phyloP scores from a whole-genome alignment of 2,113 vertebrate genomes.

The Cavia porcellus region DNA sequence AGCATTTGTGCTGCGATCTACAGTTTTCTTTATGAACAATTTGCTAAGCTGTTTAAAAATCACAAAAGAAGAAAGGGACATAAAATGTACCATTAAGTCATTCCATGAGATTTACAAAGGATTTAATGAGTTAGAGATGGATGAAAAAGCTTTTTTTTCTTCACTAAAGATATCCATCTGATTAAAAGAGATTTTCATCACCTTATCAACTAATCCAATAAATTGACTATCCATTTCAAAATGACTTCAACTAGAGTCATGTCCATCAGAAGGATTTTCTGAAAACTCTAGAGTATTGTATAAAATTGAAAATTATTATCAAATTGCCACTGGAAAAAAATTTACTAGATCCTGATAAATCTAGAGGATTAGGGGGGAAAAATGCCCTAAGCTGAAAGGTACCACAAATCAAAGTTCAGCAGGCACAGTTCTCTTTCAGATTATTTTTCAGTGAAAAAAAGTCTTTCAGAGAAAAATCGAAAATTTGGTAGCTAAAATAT shows the following conservation, averaged over 20 bases:
- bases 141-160: conserved; percentile 78
- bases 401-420: conserved; percentile 68
- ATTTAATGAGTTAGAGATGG: conserved; percentile 80
- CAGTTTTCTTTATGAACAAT: conserved; percentile 72
- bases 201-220: conserved; percentile 84
- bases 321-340: conserved; percentile 74
- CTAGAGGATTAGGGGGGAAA: conserved; percentile 16
- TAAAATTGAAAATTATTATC: conserved; percentile 79
- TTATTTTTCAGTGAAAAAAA: conserved; percentile 64
- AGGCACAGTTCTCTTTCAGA: background rate
- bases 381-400: conserved; percentile 42
- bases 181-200: conserved; percentile 86
- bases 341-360: conserved; percentile 66
- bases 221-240: conserved; percentile 83
- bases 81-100: conserved; percentile 60
- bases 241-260: conserved; percentile 80
- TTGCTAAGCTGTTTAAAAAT: conserved; percentile 83
- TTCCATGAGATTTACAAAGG: conserved; percentile 78
- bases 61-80: conserved; percentile 68
- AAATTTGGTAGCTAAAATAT: conserved; percentile 50
- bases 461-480: conserved; percentile 47
- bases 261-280: conserved; percentile 76
- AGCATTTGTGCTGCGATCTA: conserved; percentile 62
- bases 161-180: conserved; percentile 77
- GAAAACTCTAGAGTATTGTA: conserved; percentile 74